phyloP scores from a whole-genome alignment of 2,113 vertebrate genomes.

The Misgurnus mizolepis region DNA sequence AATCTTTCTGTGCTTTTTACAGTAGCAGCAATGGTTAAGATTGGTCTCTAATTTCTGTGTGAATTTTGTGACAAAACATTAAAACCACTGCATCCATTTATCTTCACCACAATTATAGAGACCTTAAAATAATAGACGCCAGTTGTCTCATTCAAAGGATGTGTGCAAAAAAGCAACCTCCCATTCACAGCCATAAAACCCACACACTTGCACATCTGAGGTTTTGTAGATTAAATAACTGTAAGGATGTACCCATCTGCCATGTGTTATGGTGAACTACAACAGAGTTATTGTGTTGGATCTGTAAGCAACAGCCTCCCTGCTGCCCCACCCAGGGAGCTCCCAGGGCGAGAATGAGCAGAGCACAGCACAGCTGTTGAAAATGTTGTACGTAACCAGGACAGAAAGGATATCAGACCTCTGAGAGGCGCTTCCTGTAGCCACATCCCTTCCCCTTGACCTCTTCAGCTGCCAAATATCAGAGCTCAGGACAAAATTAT shows the following conservation, averaged over 20 bases:
- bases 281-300: conserved; percentile 53
- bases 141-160: not conserved
- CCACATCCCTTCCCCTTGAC: conserved; percentile 64
- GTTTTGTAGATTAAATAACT: conserved; percentile 8
- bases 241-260: conserved; percentile 36
- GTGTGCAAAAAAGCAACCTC: not conserved
- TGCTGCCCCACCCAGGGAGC: conserved; percentile 46
- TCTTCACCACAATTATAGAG: not conserved
- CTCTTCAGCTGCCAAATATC: conserved; percentile 69
- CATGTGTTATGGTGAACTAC: conserved; percentile 45
- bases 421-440: conserved; percentile 73
- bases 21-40: not conserved
- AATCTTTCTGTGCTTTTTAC: not conserved
- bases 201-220: conserved; percentile 18
- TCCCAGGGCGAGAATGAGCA: conserved; percentile 29
- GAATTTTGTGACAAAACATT: not conserved
- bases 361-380: conserved; percentile 66
- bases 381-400: conserved; percentile 60
- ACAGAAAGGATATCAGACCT: conserved; percentile 71
- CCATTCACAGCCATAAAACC: conserved; percentile 19
- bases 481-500: conserved; percentile 67
- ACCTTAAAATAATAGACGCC: not conserved
- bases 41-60: not conserved
- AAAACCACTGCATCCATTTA: not conserved
- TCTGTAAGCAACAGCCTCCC: conserved; percentile 49